A percentile compares a stretch with the other conserved stretches of the same genome.
These are phyloP conservation scores for Diuraphis noxia DNA, from an alignment of 1,140 invertebrate genomes.

Conservation along the genomic window DNA sequence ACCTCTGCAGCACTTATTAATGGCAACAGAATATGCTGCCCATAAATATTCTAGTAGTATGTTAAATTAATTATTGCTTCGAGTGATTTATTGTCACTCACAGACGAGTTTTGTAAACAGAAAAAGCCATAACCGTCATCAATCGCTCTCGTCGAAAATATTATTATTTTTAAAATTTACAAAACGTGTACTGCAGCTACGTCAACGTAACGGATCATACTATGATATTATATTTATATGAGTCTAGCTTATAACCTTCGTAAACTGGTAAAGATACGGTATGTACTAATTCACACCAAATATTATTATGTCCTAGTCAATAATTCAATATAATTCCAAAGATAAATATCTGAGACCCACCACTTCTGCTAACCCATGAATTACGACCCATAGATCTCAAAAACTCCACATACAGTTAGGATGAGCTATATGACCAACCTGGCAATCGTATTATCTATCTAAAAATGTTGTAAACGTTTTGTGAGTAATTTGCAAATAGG, in stretches of 20 bases:
- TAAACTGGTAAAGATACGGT: no score
- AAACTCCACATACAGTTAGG: background rate
- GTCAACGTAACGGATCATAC: background rate
- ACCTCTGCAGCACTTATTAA: background rate
- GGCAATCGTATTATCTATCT: background rate
- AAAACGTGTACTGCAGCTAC: background rate
- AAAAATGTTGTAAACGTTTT: background rate
- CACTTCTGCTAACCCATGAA: background rate
- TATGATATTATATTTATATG: background rate
- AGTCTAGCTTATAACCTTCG: background rate
- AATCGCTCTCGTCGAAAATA: background rate
- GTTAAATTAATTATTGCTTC: constrained; percentile 32
- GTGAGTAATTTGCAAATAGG: background rate
- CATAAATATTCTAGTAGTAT: constrained; percentile 26
- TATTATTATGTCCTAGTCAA: no score
- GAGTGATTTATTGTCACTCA: constrained; percentile 39
- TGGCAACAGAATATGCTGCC: background rate
- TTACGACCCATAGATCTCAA: no score
- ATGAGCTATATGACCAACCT: background rate
- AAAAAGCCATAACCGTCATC: background rate
- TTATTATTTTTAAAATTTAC: constrained; percentile 3
- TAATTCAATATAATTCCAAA: background rate
- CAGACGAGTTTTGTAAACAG: background rate
- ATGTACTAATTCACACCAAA: no score
- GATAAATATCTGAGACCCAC: background rate